Evolutionary conservation across 2,113 vertebrate genomes (phyloP).

Genomic region (Brachypodius melanocephalos): DNA sequence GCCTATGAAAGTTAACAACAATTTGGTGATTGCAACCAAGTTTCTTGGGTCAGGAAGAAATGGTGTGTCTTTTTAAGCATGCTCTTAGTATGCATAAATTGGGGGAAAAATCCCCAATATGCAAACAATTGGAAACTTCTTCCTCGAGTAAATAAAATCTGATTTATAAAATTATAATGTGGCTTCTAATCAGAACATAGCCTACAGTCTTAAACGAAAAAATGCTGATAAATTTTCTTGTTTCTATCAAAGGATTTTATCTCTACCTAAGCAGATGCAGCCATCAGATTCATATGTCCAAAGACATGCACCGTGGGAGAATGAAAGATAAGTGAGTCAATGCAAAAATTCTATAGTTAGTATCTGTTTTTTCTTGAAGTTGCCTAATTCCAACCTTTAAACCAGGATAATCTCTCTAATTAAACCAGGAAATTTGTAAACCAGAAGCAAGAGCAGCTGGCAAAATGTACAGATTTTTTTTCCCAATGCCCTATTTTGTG

Average conservation of each 20-base stretch:
- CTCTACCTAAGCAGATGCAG: neutral
- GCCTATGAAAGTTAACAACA: neutral
- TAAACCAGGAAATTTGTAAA: neutral
- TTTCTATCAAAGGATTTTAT: neutral
- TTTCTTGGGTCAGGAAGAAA: neutral
- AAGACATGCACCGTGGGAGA: neutral
- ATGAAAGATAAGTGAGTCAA: neutral
- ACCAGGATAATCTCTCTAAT: neutral
- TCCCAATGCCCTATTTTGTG: neutral
- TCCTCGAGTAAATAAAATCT: neutral
- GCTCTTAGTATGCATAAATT: neutral
- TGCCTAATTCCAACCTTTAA: neutral
- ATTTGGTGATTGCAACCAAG: neutral
- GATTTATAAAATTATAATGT: neutral
- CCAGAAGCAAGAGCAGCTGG: neutral
- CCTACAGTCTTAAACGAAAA: neutral
- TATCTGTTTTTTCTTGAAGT: neutral
- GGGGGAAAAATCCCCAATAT: accelerated
- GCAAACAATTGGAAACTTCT: neutral
- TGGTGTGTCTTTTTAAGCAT: neutral
- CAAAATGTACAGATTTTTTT: neutral
- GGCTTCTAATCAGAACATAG: neutral
- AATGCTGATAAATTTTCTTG: neutral
- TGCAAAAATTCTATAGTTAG: neutral
- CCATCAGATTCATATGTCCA: neutral